Conservation (phyloP, 1,140 invertebrate genomes). For the Venustaconcha ellipsiformis region DNA sequence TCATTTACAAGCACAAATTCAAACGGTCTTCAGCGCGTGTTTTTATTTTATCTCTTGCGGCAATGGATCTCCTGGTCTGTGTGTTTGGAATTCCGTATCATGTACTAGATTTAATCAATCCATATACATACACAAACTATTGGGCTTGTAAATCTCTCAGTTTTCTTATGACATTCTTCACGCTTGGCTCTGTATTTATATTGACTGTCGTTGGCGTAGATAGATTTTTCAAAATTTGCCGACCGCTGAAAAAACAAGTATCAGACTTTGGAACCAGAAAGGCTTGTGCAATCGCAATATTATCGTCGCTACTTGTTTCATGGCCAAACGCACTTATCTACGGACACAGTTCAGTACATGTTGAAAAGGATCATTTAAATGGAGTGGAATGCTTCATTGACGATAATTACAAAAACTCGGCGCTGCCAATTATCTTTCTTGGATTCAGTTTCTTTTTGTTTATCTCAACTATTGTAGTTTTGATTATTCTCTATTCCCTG, state of each 20-base stretch:
- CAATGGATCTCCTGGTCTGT: constrained; percentile 45
- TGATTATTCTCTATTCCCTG: constrained; percentile 19
- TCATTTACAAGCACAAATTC: constrained; percentile 36
- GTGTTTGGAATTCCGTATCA: constrained; percentile 46
- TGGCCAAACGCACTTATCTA: constrained; percentile 26
- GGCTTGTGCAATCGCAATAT: constrained; percentile 19
- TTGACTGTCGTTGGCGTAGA: constrained; percentile 47
- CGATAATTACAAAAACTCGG: constrained; percentile 6
- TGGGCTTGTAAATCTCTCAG: constrained; percentile 37
- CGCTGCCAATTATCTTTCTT: constrained; percentile 4
- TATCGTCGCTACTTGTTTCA: constrained; percentile 12
- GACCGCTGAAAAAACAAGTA: constrained; percentile 42
- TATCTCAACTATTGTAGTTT: not conserved
- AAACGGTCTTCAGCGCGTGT: constrained; percentile 42
- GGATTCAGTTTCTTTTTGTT: constrained; percentile 16
- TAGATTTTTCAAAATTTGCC: constrained; percentile 46
- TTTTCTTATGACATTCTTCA: constrained; percentile 37
- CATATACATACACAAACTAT: constrained; percentile 36
- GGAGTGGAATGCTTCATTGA: constrained; percentile 28
- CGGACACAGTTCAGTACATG: constrained; percentile 7
- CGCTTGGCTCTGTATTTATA: constrained; percentile 39
- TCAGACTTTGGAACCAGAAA: constrained; percentile 28
- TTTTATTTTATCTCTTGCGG: constrained; percentile 43
- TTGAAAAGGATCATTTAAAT: not conserved
- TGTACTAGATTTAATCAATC: constrained; percentile 40